Evolutionary conservation across 2,113 vertebrate genomes (phyloP).

Genomic region (Cromileptes altivelis): DNA sequence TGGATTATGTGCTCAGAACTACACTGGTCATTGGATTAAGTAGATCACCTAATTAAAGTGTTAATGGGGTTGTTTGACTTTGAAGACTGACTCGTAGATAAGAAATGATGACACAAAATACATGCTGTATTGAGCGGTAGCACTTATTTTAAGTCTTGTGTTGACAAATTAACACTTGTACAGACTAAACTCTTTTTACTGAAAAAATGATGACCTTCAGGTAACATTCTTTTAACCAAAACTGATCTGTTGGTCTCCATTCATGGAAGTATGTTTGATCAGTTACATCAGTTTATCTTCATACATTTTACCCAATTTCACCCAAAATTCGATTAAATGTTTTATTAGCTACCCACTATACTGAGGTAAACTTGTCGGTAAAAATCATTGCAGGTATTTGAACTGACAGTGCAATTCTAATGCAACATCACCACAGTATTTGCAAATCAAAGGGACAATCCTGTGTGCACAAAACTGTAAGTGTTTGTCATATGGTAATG

Average conservation of each 20-base stretch:
- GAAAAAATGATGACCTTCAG: not conserved
- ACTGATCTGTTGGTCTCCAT: not conserved
- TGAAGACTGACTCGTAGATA: not conserved
- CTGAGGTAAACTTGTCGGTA: not conserved
- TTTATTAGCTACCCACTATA: not conserved
- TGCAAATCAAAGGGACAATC: not conserved
- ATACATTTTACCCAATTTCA: not conserved
- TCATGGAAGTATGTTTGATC: not conserved
- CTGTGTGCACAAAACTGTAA: not conserved
- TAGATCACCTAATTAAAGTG: not conserved
- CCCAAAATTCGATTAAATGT: not conserved
- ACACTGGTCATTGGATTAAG: conserved; percentile 11
- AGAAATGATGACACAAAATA: not conserved
- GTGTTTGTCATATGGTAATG: not conserved
- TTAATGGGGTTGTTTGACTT: conserved; percentile 18
- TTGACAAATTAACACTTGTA: not conserved
- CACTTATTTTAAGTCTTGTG: not conserved
- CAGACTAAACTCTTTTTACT: not conserved
- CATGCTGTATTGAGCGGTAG: not conserved
- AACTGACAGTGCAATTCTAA: not conserved
- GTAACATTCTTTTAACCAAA: not conserved
- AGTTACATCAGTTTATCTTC: not conserved
- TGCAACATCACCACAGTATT: not conserved
- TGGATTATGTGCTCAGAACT: not conserved
- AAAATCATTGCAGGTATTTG: not conserved